Base-by-base conservation (phyloP, 2,113 vertebrate species). In the Morphnarchus princeps region DNA sequence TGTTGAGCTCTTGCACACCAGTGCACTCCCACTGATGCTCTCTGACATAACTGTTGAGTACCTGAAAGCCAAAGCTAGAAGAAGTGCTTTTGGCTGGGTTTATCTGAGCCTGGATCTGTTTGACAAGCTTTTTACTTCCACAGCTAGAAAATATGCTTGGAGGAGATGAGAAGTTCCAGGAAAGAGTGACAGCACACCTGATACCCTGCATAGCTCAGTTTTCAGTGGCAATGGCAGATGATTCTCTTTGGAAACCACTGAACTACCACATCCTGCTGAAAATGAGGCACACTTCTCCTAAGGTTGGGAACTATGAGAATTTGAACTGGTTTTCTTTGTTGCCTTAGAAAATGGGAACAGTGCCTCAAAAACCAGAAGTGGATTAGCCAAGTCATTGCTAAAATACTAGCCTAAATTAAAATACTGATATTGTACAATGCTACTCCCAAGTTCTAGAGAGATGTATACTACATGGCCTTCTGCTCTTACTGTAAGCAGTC, bases 231-330 rank as follows among this genome's bases (percentile, higher is more conserved):
- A 93, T 99, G 98, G 98, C 98, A 5, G 99, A 99, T 16, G 99
- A 99, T 94, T 98, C 99, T 3, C 98, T 99, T 50, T 99, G 99
- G 99, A 99, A 99, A 89, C 98, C 98, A 9, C 98, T 99, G 17
- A 99, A 99, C 98, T 99, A 99, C 95, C 99, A 99, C 94, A 97
- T 99, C 92, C 98, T 99, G 32, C 97, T 99, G 38, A 99, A 99
- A 98, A 99, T 98, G 17, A 98, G 99, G 59, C 99, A 99, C 96
- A 45, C 65, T 3, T 98, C 99, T 16, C 65, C 99, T 66, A 98
- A 99, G 99, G 99, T 99, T 91, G 63, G 97, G 59, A 63, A 9
- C 58, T 18, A 14, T 16, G n/a, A 69, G 24, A 52, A 32, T 66
- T 34, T 32, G 6, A 50, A 78, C 16, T 52, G 34, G 9, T 55